Evolutionary conservation across 1,140 invertebrate genomes (phyloP), one percentile per base, ranked within the genome.

Genomic region (Drosophila funebris): DNA sequence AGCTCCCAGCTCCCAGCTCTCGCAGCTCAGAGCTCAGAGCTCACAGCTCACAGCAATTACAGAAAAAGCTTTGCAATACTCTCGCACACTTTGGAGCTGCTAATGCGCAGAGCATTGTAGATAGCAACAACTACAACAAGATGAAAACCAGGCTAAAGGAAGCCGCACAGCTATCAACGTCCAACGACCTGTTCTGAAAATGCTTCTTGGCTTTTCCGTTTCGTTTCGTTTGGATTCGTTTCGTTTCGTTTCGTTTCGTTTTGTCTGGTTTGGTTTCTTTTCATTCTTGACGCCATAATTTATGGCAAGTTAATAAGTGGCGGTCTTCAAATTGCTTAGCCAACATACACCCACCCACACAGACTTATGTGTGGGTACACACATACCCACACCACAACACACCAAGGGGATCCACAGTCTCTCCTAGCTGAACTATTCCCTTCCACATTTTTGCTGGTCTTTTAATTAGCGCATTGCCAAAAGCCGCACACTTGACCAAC

Each of bases 281-380:
- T 61, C 64, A 41, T 61, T 27, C 41, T 29, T 68, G 36, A 54
- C 46, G 62, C 68, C 73, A 84, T 84, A 85, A 84, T 84, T 84
- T 82, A 82, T 76, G 76, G 67, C 81, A 80, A 84, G 76, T 79
- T 84, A 84, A 84, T 84, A 84, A 84, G 81, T 84, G 80, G 58
- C 67, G 61, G 64, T 64, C 37, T 46, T 84, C 76, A 84, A 75
- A 76, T 76, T 76, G 73, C 80, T 79, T 72, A 70, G 67, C 64
- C 72, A 41, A n/a, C 50, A 36, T 9, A n/a, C 2, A 18, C 20
- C 52, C 33, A 24, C 20, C 24, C 24, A 5, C 24, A 1, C 24
- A 27, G n/a, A n/a, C n/a, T n/a, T n/a, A n/a, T n/a, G n/a, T n/a
- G n/a, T n/a, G n/a, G n/a, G n/a, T n/a, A n/a, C n/a, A n/a, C n/a